Conservation (phyloP, 2,888 invertebrate genomes). For the Nomada hirtipes region DNA sequence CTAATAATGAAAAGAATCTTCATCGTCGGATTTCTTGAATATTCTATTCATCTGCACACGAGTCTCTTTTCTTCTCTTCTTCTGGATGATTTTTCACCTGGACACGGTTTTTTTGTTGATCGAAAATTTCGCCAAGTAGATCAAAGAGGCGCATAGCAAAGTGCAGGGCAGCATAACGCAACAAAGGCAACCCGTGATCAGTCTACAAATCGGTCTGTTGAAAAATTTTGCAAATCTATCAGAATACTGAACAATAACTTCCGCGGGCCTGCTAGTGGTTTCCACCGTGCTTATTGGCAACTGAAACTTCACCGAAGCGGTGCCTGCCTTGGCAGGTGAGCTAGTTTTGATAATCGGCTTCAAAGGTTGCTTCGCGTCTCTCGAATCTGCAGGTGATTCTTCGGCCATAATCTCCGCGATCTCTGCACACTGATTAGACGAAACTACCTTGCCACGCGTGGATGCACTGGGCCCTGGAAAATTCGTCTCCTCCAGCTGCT, state of each 20-base stretch:
- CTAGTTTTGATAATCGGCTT: constrained; percentile 1
- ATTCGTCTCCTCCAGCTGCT: neutral
- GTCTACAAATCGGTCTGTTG: neutral
- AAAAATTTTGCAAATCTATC: neutral
- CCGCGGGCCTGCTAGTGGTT: too few species aligned
- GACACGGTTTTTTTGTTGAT: neutral
- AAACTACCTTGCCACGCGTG: neutral
- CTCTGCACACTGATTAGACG: neutral
- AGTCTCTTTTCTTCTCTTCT: neutral
- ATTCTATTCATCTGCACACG: neutral
- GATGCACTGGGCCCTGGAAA: too few species aligned
- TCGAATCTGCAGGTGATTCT: too few species aligned
- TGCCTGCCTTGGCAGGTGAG: neutral
- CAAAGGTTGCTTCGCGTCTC: too few species aligned
- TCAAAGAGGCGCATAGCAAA: neutral
- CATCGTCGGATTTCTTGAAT: neutral
- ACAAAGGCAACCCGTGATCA: neutral
- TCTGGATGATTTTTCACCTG: neutral
- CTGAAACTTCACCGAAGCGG: too few species aligned
- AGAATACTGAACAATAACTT: too few species aligned
- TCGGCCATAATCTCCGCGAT: too few species aligned
- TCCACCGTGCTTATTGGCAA: too few species aligned
- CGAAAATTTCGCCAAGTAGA: neutral
- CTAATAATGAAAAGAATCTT: too few species aligned
- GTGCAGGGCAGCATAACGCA: neutral